Base-by-base conservation (phyloP, 2,888 invertebrate species). In the Lepetodrilus schrolli region DNA sequence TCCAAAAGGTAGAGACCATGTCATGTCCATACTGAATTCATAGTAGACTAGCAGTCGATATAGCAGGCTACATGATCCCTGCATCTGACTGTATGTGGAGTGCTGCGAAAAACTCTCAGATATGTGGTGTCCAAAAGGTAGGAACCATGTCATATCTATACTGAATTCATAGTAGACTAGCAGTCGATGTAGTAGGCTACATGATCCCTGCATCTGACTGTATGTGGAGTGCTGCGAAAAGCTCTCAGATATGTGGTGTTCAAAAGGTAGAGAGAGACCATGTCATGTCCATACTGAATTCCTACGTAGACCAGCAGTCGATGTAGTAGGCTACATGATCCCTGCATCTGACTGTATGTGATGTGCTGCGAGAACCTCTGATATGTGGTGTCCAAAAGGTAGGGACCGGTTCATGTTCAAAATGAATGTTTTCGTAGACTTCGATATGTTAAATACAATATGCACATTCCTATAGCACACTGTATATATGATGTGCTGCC, bases 261-360 rank as follows among this genome's bases (percentile, higher is more conserved):
- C 17, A 4, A 43, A 17, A n/a, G 43, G 10, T 5, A n/a, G 43
- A 84, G 71, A 0, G 26, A 13, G 10, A 43, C 4, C 13, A 17
- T 10, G n/a, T 38, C 38, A 38, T 1, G 1, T 2, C n/a, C 1
- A n/a, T 1, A 38, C 38, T n/a, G n/a, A n/a, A n/a, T n/a, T n/a
- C n/a, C n/a, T n/a, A n/a, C 8, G 17, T 13, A 7, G n/a, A n/a
- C 10, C n/a, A 43, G 17, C 43, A 43, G 43, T 43, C 2, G 0
- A 43, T 43, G 5, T 43, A 17, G 17, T 17, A 7, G 13, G 3
- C 1, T 43, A 5, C 4, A 43, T 13, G 13, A 4, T 43, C 17
- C 43, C 0, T 4, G 10, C 43, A 17, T 43, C 43, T 43, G 43
- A 13, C n/a, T 43, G 43, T 17, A 17, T 43, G 13, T n/a, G n/a